phyloP scores from a whole-genome alignment of 2,797 vertebrate species.

The Alcedo quadribrachys region DNA sequence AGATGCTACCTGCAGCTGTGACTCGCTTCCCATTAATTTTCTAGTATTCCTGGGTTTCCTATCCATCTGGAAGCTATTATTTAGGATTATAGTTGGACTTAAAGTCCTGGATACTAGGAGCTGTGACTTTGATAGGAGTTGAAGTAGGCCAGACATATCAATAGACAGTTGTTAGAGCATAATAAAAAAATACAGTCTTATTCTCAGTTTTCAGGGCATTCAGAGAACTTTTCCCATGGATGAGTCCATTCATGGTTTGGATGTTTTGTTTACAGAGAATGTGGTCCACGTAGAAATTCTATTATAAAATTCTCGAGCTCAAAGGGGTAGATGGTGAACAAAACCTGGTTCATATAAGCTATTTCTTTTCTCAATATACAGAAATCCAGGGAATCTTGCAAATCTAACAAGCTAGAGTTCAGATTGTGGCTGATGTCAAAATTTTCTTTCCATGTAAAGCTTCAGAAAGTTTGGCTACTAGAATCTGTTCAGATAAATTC shows the following conservation, averaged over 20 bases:
- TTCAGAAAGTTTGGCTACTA: not conserved
- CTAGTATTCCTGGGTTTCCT: not conserved
- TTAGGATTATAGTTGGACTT: not conserved
- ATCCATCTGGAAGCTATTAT: conserved; percentile 11
- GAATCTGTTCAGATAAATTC: not conserved
- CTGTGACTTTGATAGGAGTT: not conserved
- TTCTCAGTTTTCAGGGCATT: not conserved
- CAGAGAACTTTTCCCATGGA: not conserved
- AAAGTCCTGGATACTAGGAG: not conserved
- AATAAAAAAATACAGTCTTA: not conserved
- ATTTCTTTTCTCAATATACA: not conserved
- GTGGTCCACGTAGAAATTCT: not conserved
- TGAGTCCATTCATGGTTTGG: not conserved
- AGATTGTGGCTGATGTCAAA: not conserved
- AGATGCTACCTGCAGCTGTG: conserved; percentile 40
- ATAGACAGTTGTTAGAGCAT: not conserved
- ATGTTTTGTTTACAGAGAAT: not conserved
- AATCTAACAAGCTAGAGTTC: not conserved
- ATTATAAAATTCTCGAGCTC: not conserved
- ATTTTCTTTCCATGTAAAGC: not conserved
- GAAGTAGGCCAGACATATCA: not conserved
- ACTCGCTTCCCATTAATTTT: conserved; percentile 33
- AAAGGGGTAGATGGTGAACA: not conserved
- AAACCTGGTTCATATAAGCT: not conserved
- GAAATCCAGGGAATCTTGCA: not conserved